These are phyloP conservation scores for Erpobdella octoculata DNA, from an alignment of 2,888 invertebrate genomes.

Conservation along the genomic window DNA sequence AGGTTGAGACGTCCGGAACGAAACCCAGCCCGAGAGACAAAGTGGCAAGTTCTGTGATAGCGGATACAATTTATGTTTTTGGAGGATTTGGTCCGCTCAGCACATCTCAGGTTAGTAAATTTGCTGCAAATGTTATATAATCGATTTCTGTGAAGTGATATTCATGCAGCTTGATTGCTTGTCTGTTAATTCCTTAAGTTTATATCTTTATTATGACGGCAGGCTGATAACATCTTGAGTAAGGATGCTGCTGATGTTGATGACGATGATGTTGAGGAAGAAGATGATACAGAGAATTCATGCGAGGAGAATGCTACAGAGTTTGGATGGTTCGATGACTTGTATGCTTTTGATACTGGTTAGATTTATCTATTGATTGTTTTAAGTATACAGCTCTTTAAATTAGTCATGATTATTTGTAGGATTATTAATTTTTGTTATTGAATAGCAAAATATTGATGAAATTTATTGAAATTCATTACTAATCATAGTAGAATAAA, in stretches of 20 bases:
- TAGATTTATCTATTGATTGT: too few relatives aligned
- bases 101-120: background rate
- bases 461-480: too few relatives aligned
- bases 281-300: constrained; percentile 12
- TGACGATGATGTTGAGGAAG: constrained; percentile 20
- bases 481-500: too few relatives aligned
- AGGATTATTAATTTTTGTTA: too few relatives aligned
- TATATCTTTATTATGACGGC: too few relatives aligned
- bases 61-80: constrained; percentile 46
- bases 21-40: constrained; percentile 48
- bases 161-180: too few relatives aligned
- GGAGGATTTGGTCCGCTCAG: constrained; percentile 50
- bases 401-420: too few relatives aligned
- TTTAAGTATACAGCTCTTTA: too few relatives aligned
- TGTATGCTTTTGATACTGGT: constrained; percentile 47
- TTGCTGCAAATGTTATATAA: background rate
- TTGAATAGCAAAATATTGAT: too few relatives aligned
- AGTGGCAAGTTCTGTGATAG: constrained; percentile 44
- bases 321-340: constrained; percentile 52
- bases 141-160: too few relatives aligned
- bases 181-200: too few relatives aligned
- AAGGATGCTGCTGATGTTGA: constrained; percentile 11
- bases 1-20: constrained; percentile 40
- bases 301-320: constrained; percentile 42
- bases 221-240: too few relatives aligned